A percentile compares a stretch with the other conserved stretches of the same genome.
Evolutionary conservation across 2,888 invertebrate species (phyloP).

Genomic region (Tholera decimalis): DNA sequence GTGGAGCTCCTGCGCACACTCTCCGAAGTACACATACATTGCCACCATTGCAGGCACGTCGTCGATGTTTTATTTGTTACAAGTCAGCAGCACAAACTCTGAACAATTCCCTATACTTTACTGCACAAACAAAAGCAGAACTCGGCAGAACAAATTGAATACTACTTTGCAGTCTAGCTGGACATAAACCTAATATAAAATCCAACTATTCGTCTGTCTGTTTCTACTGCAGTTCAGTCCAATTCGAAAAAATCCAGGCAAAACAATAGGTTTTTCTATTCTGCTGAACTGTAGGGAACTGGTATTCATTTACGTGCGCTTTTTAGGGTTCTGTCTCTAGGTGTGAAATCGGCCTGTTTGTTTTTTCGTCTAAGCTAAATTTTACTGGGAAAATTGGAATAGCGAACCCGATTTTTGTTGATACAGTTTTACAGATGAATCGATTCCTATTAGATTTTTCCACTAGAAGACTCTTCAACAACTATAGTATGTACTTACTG

Average conservation of each 20-base stretch:
- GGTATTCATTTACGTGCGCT: conserved; percentile 31
- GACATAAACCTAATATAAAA: conserved; percentile 57
- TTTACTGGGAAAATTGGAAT: too few species aligned
- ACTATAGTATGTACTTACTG: too few species aligned
- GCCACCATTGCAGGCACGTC: background rate
- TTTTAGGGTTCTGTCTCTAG: conserved; percentile 27
- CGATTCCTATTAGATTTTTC: too few species aligned
- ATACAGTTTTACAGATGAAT: too few species aligned
- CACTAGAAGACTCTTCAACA: too few species aligned
- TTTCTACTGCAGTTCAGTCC: conserved; percentile 28
- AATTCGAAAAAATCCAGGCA: conserved; percentile 36
- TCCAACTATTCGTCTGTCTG: conserved; percentile 41
- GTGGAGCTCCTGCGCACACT: too few species aligned
- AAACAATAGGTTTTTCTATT: conserved; percentile 53
- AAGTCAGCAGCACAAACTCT: background rate
- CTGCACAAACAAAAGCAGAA: conserved; percentile 22
- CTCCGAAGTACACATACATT: background rate
- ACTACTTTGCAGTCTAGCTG: conserved; percentile 34
- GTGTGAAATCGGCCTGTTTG: background rate
- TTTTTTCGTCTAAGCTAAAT: background rate
- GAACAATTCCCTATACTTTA: conserved; percentile 1
- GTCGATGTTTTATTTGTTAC: background rate
- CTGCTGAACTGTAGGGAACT: conserved; percentile 22
- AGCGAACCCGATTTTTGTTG: too few species aligned
- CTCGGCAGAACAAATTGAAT: conserved; percentile 46